These are phyloP conservation scores for Sturnus vulgaris DNA, from an alignment of 2,113 vertebrate genomes.

Conservation along the genomic window DNA sequence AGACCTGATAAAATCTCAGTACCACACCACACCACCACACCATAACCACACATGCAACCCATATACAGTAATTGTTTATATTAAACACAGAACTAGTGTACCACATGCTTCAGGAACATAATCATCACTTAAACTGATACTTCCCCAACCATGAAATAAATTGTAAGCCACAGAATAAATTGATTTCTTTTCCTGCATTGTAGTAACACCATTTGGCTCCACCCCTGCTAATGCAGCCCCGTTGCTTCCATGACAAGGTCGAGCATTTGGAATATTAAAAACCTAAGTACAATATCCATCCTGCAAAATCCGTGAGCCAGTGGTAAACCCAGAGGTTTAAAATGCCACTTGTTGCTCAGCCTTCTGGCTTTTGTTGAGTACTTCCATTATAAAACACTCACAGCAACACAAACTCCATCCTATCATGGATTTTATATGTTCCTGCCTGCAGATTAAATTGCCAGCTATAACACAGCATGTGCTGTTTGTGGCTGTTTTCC, in stretches of 20 bases:
- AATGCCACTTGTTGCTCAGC: slow-evolving; percentile 38
- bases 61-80: slow-evolving; percentile 17
- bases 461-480: slow-evolving; percentile 34
- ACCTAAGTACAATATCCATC: slow-evolving; percentile 2
- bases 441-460: slow-evolving; percentile 55
- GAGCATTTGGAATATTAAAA: background rate
- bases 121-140: slow-evolving; percentile 29
- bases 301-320: background rate
- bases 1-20: slow-evolving; percentile 3
- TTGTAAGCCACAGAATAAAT: slow-evolving; percentile 29
- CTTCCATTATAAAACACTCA: background rate
- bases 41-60: slow-evolving; percentile 22
- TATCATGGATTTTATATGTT: background rate
- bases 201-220: background rate
- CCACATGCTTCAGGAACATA: slow-evolving; percentile 5
- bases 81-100: slow-evolving; percentile 11
- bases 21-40: background rate
- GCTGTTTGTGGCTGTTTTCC: slow-evolving; percentile 14
- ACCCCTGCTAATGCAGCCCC: background rate
- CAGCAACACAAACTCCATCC: background rate
- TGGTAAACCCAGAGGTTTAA: slow-evolving; percentile 4
- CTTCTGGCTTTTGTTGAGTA: background rate
- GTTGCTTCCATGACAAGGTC: background rate
- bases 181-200: background rate
- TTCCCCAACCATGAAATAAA: slow-evolving; percentile 44